Conservation (phyloP, 2,888 invertebrate species). For the Synergus gifuensis region DNA sequence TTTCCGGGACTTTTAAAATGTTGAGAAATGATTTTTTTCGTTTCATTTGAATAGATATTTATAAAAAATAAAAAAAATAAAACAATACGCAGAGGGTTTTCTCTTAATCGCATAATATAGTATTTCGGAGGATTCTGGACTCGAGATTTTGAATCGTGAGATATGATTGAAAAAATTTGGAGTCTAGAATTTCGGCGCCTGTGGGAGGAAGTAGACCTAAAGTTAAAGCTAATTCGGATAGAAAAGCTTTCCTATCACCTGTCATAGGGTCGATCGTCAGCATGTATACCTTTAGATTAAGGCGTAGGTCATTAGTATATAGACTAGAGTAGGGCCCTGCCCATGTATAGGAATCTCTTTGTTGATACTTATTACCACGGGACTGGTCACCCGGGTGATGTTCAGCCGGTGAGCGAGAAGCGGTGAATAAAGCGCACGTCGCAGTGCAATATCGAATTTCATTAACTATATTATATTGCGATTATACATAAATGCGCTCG, state of each 20-base stretch:
- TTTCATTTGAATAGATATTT: background rate
- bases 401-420: constrained; percentile 43
- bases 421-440: constrained; percentile 52
- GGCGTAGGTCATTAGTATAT: constrained; percentile 72
- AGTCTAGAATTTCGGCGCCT: constrained; percentile 17
- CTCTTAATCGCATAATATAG: background rate
- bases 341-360: constrained; percentile 76
- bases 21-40: background rate
- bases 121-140: background rate
- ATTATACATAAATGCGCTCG: constrained; percentile 37
- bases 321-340: constrained; percentile 68
- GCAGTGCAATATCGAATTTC: constrained; percentile 69
- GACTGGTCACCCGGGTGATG: constrained; percentile 58
- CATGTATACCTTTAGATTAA: constrained; percentile 77
- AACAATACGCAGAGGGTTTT: background rate
- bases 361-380: constrained; percentile 71
- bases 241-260: constrained; percentile 63
- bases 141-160: background rate
- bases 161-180: background rate
- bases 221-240: constrained; percentile 54
- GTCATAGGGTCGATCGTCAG: constrained; percentile 72
- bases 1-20: background rate
- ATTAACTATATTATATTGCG: constrained; percentile 45
- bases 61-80: background rate
- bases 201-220: constrained; percentile 8